These are phyloP conservation scores for Helicoverpa assulta DNA, from an alignment of 2,888 invertebrate species.

Conservation along the genomic window DNA sequence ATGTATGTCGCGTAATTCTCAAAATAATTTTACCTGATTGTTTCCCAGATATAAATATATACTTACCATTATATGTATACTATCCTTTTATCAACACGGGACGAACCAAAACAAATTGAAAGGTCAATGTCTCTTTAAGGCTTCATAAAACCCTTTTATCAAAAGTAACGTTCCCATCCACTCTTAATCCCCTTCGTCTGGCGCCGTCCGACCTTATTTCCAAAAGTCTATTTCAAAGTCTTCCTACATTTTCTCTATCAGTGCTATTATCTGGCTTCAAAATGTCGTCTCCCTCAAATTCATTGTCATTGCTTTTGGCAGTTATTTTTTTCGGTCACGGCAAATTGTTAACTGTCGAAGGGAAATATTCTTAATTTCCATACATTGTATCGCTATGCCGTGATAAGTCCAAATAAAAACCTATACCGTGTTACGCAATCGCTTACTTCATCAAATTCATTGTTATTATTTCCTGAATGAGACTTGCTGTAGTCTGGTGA, in stretches of 20 bases:
- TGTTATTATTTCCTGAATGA: slow-evolving; percentile 34
- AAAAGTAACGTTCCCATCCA: slow-evolving; percentile 9
- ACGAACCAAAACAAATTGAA: slow-evolving; percentile 1
- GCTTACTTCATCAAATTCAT: slow-evolving; percentile 38
- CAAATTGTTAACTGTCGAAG: slow-evolving; percentile 15
- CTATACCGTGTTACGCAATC: slow-evolving; percentile 33
- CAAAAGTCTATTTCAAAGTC: slow-evolving; percentile 23
- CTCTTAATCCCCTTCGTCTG: slow-evolving; percentile 28
- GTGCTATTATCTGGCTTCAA: slow-evolving; percentile 33
- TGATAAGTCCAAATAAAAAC: slow-evolving; percentile 40
- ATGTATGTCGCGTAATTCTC: background rate
- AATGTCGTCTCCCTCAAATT: slow-evolving; percentile 19
- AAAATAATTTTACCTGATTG: background rate
- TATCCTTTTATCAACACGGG: background rate
- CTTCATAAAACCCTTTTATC: slow-evolving; percentile 15
- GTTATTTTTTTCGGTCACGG: slow-evolving; percentile 11
- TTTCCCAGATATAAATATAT: background rate
- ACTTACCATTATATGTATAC: background rate
- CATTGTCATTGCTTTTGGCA: slow-evolving; percentile 13
- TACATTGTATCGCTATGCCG: slow-evolving; percentile 22
- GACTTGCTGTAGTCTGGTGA: slow-evolving; percentile 18
- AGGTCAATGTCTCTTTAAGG: slow-evolving; percentile 3
- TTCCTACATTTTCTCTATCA: slow-evolving; percentile 17
- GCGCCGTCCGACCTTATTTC: slow-evolving; percentile 29
- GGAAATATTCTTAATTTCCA: background rate